A percentile compares a stretch with the other conserved stretches of the same genome.
Evolutionary conservation across 1,140 invertebrate species (phyloP).

Genomic region (Dendroctonus ponderosae): DNA sequence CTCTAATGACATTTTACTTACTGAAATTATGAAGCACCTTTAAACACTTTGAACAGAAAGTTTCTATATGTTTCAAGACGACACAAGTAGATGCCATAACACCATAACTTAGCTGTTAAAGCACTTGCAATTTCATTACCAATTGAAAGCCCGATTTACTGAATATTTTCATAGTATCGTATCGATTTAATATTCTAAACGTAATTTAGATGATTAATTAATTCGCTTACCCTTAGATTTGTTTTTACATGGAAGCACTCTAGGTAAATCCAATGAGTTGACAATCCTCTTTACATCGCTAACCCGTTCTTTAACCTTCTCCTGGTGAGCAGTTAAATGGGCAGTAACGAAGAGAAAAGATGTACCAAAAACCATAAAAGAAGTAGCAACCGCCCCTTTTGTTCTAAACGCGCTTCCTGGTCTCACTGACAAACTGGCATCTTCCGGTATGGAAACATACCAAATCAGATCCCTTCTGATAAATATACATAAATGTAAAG

Average conservation of each 20-base stretch:
- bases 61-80: too few species aligned
- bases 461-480: constrained; percentile 87
- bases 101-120: too few species aligned
- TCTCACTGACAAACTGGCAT: constrained; percentile 80
- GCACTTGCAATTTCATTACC: too few species aligned
- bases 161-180: too few species aligned
- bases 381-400: constrained; percentile 88
- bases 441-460: constrained; percentile 90
- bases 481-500: constrained; percentile 83
- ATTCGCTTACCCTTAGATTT: constrained; percentile 67
- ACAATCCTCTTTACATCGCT: constrained; percentile 85
- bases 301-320: constrained; percentile 82
- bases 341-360: constrained; percentile 91
- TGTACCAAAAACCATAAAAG: constrained; percentile 88
- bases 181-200: too few species aligned
- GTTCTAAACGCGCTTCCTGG: constrained; percentile 85
- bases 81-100: too few species aligned
- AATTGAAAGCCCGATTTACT: too few species aligned
- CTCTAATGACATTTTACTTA: too few species aligned
- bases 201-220: background rate
- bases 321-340: constrained; percentile 87
- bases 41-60: too few species aligned
- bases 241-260: constrained; percentile 71
- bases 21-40: too few species aligned
- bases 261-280: constrained; percentile 80